These are phyloP conservation scores for Gymnoscelis rufifasciata DNA, from an alignment of 2,888 invertebrate species.

Conservation along the genomic window DNA sequence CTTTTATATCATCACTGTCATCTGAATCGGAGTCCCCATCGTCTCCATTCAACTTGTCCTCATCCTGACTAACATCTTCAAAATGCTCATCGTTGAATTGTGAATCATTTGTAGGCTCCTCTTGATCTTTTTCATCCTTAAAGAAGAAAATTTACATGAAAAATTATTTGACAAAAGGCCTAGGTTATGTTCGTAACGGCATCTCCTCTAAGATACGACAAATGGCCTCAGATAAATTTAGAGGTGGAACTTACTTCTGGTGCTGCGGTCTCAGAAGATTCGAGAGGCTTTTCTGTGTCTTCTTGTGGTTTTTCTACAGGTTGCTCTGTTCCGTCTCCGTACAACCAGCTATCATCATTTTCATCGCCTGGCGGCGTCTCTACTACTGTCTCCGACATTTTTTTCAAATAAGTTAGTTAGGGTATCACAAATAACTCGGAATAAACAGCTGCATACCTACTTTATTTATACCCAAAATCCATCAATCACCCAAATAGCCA, in stretches of 20 bases:
- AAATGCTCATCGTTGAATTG: conserved; percentile 73
- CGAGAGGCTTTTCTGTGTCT: conserved; percentile 36
- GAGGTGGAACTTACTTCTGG: conserved; percentile 2
- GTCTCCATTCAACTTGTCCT: conserved; percentile 63
- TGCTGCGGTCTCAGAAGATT: conserved; percentile 12
- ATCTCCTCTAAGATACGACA: neutral
- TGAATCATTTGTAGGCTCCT: conserved; percentile 62
- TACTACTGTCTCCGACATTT: conserved; percentile 62
- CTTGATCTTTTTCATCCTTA: conserved; percentile 64
- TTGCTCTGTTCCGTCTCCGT: conserved; percentile 85
- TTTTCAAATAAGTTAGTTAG: neutral
- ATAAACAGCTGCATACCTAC: no score
- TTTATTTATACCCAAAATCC: no score
- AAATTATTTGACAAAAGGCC: no score
- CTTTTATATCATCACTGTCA: conserved; percentile 92
- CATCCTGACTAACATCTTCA: conserved; percentile 63
- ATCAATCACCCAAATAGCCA: no score
- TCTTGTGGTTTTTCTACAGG: conserved; percentile 36
- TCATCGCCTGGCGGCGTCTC: conserved; percentile 71
- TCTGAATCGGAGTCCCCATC: conserved; percentile 83
- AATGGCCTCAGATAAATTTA: no score
- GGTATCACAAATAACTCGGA: neutral
- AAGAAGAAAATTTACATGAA: neutral
- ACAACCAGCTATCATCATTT: conserved; percentile 93
- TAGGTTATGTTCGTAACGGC: neutral